Conservation (phyloP, 2,888 invertebrate species). For the Aquatica leii region DNA sequence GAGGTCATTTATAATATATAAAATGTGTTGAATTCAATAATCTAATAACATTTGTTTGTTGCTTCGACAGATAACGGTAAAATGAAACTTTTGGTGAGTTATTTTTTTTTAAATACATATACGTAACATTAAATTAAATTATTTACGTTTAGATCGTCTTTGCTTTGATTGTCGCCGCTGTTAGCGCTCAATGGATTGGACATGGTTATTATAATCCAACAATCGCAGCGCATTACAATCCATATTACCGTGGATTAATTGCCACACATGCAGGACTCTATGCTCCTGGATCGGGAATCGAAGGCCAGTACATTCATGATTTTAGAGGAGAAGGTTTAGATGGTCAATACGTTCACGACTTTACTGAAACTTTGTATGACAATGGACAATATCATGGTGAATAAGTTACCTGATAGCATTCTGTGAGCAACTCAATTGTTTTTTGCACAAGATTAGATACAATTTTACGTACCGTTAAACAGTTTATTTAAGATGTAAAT, state of each 20-base stretch:
- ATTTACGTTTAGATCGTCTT: conserved; percentile 10
- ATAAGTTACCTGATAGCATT: conserved; percentile 3
- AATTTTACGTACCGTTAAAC: no score
- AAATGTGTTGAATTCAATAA: background rate
- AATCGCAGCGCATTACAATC: conserved; percentile 16
- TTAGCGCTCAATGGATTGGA: background rate
- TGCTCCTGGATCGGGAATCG: conserved; percentile 23
- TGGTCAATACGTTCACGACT: conserved; percentile 27
- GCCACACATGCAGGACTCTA: background rate
- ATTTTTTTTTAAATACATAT: background rate
- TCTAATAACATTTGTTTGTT: background rate
- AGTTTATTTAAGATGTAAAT: no score
- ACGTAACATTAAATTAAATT: background rate
- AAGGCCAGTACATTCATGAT: conserved; percentile 29
- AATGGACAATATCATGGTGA: conserved; percentile 26
- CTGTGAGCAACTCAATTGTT: background rate
- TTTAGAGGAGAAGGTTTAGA: conserved; percentile 11
- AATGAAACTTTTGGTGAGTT: conserved; percentile 26
- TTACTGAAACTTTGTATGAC: conserved; percentile 24
- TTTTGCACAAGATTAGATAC: no score
- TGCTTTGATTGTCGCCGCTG: background rate
- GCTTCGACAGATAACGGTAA: background rate
- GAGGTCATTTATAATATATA: conserved; percentile 12
- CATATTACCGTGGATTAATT: conserved; percentile 7
- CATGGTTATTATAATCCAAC: background rate